Percentiles rank a stretch among this genome's conserved stretches.
phyloP scores from a whole-genome alignment of 2,888 invertebrate species.

The Glaucopsyche alexis region DNA sequence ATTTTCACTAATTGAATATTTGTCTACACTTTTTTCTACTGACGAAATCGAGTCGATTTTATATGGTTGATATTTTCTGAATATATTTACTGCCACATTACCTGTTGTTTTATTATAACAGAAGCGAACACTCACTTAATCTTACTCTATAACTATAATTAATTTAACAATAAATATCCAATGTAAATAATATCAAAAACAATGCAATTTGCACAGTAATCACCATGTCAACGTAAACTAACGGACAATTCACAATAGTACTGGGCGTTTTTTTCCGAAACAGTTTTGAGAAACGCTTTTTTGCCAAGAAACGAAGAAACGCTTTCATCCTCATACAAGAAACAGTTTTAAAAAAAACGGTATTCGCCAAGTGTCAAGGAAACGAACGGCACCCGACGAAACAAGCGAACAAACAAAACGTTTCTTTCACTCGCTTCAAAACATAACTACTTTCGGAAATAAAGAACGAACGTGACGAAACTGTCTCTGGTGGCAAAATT shows the following conservation, averaged over 20 bases:
- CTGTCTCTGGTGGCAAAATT: too few relatives aligned
- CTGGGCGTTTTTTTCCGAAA: too few relatives aligned
- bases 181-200: slow-evolving; percentile 27
- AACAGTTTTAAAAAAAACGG: too few relatives aligned
- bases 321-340: too few relatives aligned
- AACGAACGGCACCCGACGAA: too few relatives aligned
- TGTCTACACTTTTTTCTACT: slow-evolving; percentile 68
- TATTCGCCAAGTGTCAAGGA: too few relatives aligned
- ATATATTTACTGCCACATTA: slow-evolving; percentile 77
- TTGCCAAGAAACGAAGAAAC: too few relatives aligned
- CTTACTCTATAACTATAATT: neutral
- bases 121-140: neutral
- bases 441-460: too few relatives aligned
- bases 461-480: too few relatives aligned
- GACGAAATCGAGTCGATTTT: slow-evolving; percentile 66
- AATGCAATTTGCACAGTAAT: slow-evolving; percentile 28
- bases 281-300: too few relatives aligned
- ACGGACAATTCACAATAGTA: slow-evolving; percentile 12
- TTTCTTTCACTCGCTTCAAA: too few relatives aligned
- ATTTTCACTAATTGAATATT: slow-evolving; percentile 57
- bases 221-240: slow-evolving; percentile 31
- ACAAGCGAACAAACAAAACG: too few relatives aligned
- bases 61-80: slow-evolving; percentile 77
- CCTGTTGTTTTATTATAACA: slow-evolving; percentile 45
- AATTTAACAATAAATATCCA: neutral